These are phyloP conservation scores for Lepetodrilus schrolli DNA, from an alignment of 2,888 invertebrate genomes.

Conservation along the genomic window DNA sequence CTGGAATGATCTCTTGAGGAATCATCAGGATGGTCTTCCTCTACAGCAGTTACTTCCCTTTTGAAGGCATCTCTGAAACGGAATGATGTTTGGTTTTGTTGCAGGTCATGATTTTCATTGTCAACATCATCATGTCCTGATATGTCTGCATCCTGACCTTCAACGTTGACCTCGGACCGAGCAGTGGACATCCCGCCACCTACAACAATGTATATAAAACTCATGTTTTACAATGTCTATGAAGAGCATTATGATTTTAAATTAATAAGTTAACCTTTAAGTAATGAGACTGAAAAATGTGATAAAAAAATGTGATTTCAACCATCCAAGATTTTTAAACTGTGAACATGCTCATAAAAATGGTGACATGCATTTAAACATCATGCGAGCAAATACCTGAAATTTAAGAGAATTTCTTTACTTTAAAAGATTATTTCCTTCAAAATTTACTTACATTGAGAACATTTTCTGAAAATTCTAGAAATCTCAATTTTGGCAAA, in stretches of 20 bases:
- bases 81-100: conserved; percentile 32
- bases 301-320: too few species aligned
- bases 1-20: background rate
- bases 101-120: background rate
- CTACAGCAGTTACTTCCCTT: conserved; percentile 17
- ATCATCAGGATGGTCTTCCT: conserved; percentile 31
- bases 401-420: background rate
- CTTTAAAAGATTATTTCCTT: too few species aligned
- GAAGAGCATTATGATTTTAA: too few species aligned
- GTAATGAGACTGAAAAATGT: too few species aligned
- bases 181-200: background rate
- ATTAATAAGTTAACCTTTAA: too few species aligned
- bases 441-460: background rate
- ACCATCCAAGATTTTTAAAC: too few species aligned
- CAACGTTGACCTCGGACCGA: conserved; percentile 44
- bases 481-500: too few species aligned
- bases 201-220: background rate
- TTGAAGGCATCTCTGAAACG: background rate
- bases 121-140: conserved; percentile 36
- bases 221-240: too few species aligned
- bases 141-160: conserved; percentile 43
- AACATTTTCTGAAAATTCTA: background rate
- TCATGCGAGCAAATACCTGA: too few species aligned
- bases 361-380: background rate
- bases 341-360: background rate